Evolutionary conservation across 2,113 vertebrate species (phyloP).

Genomic region (Rhinoptilus africanus): DNA sequence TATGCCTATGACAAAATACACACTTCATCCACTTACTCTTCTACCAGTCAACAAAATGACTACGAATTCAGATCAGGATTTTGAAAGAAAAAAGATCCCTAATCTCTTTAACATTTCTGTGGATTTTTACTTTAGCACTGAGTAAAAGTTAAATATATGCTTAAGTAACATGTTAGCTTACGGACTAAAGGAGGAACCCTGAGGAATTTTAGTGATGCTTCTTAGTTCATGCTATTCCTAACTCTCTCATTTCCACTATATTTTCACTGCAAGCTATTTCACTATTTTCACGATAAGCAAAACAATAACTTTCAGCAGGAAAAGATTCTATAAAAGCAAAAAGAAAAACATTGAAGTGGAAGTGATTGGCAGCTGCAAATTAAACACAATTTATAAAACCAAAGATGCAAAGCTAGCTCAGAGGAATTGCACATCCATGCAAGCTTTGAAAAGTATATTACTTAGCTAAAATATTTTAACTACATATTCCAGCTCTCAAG

Average conservation of each 20-base stretch:
- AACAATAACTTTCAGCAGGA: not conserved
- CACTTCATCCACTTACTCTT: not conserved
- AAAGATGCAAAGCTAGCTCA: not conserved
- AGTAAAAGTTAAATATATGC: not conserved
- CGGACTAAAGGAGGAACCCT: not conserved
- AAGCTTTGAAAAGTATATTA: not conserved
- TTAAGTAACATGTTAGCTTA: not conserved
- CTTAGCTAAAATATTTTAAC: not conserved
- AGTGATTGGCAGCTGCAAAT: not conserved
- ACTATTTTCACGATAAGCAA: not conserved
- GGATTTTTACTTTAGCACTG: not conserved
- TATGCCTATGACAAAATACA: not conserved
- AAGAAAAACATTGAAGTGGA: not conserved
- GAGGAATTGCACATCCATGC: not conserved
- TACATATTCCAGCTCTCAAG: not conserved
- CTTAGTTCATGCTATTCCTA: not conserved
- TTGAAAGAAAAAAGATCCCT: not conserved
- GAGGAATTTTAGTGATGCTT: not conserved
- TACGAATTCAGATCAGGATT: not conserved
- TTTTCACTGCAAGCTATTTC: not conserved
- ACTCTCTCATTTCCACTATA: not conserved
- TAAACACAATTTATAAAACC: not conserved
- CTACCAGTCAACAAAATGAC: not conserved
- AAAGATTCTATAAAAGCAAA: not conserved
- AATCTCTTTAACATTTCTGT: not conserved